These are phyloP conservation scores for Melitaea cinxia DNA, from an alignment of 1,140 invertebrate species.

Conservation along the genomic window DNA sequence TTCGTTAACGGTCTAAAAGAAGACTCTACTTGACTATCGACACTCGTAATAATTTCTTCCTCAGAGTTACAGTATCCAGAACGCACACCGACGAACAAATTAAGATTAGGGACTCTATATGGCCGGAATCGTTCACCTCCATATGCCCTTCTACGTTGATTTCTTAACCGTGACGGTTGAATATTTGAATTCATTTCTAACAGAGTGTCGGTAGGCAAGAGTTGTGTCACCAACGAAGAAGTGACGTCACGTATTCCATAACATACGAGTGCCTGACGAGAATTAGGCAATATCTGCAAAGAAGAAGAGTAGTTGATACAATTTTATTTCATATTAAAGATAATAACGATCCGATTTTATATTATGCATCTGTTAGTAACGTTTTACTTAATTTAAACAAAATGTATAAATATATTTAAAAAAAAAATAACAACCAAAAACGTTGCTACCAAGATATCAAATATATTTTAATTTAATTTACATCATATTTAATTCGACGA, in stretches of 20 bases:
- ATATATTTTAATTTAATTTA: no score
- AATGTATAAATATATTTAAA: no score
- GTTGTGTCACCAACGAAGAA: constrained; percentile 11
- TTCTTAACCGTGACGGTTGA: constrained; percentile 11
- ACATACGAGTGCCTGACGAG: background rate
- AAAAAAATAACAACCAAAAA: no score
- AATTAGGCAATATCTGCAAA: constrained; percentile 9
- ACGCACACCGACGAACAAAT: background rate
- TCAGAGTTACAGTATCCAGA: background rate
- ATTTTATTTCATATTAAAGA: background rate
- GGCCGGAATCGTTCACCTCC: constrained; percentile 7
- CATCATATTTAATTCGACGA: no score
- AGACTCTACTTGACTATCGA: constrained; percentile 1
- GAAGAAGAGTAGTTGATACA: background rate
- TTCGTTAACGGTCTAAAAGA: constrained; percentile 1
- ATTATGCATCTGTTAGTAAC: no score
- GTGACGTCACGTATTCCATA: constrained; percentile 15
- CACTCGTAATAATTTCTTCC: constrained; percentile 1
- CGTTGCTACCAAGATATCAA: no score
- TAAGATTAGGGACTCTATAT: constrained; percentile 1
- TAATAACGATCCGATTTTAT: no score
- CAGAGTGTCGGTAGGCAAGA: background rate
- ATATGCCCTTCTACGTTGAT: constrained; percentile 8
- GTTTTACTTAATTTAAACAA: no score
- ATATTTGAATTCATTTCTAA: constrained; percentile 20